A percentile compares a stretch with the other conserved stretches of the same genome.
Evolutionary conservation across 2,113 vertebrate genomes (phyloP).

Genomic region (Morone saxatilis): DNA sequence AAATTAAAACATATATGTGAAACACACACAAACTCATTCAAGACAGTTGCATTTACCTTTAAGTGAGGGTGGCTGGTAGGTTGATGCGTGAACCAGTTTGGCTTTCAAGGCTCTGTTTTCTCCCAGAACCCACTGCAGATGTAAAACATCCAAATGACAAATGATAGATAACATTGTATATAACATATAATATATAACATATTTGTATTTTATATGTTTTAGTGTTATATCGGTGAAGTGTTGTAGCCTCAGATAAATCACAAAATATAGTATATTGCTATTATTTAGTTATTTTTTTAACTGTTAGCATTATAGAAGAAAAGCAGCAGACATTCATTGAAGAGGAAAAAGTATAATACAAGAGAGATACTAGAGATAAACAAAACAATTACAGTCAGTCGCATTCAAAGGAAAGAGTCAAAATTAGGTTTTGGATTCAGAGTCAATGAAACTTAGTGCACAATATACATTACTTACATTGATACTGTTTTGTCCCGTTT

Average conservation of each 20-base stretch:
- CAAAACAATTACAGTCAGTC: neutral
- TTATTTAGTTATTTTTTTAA: neutral
- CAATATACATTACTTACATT: too few species aligned
- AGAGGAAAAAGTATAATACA: neutral
- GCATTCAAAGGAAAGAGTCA: too few species aligned
- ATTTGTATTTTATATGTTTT: too few species aligned
- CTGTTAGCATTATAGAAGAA: neutral
- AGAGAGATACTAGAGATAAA: neutral
- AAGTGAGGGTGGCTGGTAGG: slow-evolving; percentile 94
- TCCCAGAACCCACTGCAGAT: slow-evolving; percentile 86
- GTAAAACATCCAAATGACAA: slow-evolving; percentile 6
- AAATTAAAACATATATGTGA: slow-evolving; percentile 1
- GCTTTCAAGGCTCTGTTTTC: slow-evolving; percentile 91
- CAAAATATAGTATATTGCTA: neutral
- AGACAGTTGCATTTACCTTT: slow-evolving; percentile 85
- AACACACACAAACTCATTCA: neutral
- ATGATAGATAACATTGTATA: neutral
- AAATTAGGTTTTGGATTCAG: neutral
- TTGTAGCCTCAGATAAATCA: neutral
- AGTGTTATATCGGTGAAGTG: neutral
- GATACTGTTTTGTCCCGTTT: too few species aligned
- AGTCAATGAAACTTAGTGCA: neutral
- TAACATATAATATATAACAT: too few species aligned
- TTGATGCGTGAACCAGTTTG: slow-evolving; percentile 87
- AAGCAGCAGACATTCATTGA: neutral